Conservation (phyloP, 2,113 vertebrate genomes). For the Arizona elegans region DNA sequence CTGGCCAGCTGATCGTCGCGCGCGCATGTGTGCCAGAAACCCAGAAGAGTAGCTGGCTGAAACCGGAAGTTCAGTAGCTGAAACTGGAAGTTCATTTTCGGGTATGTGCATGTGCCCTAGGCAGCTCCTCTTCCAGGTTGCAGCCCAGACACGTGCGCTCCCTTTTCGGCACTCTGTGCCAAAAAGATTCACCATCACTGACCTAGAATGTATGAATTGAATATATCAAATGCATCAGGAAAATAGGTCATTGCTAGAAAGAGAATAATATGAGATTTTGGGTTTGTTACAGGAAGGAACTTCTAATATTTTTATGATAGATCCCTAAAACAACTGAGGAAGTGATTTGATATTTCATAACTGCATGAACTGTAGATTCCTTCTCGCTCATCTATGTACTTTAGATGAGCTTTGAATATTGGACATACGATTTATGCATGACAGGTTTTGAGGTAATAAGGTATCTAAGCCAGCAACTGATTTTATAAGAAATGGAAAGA, state of each 20-base stretch:
- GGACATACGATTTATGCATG: background rate
- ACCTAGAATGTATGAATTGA: background rate
- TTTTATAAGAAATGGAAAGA: background rate
- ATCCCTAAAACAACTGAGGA: background rate
- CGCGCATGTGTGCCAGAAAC: no score
- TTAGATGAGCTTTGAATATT: background rate
- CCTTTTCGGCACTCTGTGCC: no score
- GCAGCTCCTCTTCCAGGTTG: no score
- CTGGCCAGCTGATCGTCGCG: no score
- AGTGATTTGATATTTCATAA: background rate
- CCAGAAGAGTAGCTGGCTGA: no score
- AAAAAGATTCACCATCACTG: no score
- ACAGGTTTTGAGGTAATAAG: background rate
- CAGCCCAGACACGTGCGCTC: no score
- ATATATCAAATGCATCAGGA: background rate
- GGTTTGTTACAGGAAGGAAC: background rate
- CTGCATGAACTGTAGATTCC: background rate
- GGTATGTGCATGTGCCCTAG: no score
- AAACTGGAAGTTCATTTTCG: no score
- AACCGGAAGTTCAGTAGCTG: no score
- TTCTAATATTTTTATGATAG: background rate
- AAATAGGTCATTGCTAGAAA: background rate
- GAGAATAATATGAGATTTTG: background rate
- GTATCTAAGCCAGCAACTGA: background rate
- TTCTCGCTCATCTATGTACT: background rate